Conservation (phyloP, 2,113 vertebrate species). For the Cottus gobio region DNA sequence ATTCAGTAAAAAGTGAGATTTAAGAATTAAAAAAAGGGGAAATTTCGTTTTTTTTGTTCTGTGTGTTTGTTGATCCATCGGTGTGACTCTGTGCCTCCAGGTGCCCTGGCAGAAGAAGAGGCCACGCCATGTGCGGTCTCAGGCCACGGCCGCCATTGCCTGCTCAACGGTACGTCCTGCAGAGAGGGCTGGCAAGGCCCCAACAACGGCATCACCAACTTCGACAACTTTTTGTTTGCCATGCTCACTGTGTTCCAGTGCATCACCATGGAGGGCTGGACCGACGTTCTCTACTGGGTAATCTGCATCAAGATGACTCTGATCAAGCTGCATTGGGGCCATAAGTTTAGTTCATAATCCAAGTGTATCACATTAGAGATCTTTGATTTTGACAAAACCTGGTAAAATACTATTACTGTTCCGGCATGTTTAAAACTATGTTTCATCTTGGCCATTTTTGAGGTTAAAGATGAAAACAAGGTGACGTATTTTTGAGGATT, state of each 20-base stretch:
- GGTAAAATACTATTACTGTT: neutral
- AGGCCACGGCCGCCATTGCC: slow-evolving; percentile 93
- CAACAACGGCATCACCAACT: slow-evolving; percentile 99
- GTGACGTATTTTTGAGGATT: neutral
- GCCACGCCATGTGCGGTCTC: slow-evolving; percentile 94
- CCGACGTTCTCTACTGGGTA: slow-evolving; percentile 98
- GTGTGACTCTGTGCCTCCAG: slow-evolving; percentile 72
- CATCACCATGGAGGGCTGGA: slow-evolving; percentile 99
- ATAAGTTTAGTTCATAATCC: neutral
- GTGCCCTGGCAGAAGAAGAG: slow-evolving; percentile 92
- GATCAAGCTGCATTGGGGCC: neutral
- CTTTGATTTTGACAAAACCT: neutral
- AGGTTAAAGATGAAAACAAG: neutral
- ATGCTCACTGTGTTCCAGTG: slow-evolving; percentile 99
- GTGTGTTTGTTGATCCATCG: neutral
- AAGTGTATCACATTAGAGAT: neutral
- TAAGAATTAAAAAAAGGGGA: too few species aligned
- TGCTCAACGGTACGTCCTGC: slow-evolving; percentile 90
- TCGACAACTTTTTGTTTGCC: slow-evolving; percentile 98
- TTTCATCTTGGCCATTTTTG: neutral
- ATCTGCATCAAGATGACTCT: slow-evolving; percentile 13
- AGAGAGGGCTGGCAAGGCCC: slow-evolving; percentile 95
- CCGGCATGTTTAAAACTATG: neutral
- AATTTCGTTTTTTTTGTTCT: neutral
- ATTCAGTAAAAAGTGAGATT: neutral